These are phyloP conservation scores for Zoanthus gigantus DNA, from an alignment of 92 coral and sea anemone genomes.

Conservation along the genomic window DNA sequence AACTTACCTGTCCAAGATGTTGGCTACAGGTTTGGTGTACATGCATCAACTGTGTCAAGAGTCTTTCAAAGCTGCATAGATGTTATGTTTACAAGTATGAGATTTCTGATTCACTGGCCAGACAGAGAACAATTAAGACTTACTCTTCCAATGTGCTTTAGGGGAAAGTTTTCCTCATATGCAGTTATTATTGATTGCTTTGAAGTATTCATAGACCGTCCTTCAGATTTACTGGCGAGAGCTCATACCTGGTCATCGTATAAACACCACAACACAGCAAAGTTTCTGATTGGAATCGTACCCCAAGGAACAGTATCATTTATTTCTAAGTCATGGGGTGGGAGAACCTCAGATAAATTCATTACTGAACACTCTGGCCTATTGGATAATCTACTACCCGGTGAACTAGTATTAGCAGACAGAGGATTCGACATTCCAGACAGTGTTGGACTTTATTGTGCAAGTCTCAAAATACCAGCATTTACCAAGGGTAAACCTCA, in stretches of 20 bases:
- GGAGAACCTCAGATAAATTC: slow-evolving; percentile 67
- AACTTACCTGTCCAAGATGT: slow-evolving; percentile 61
- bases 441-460: slow-evolving; percentile 41
- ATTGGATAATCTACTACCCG: slow-evolving; percentile 66
- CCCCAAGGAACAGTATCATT: slow-evolving; percentile 80
- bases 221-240: slow-evolving; percentile 42
- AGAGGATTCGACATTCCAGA: slow-evolving; percentile 54
- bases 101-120: slow-evolving; percentile 42
- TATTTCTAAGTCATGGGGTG: slow-evolving; percentile 74
- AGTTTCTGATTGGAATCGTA: slow-evolving; percentile 46
- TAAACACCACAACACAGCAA: slow-evolving; percentile 49
- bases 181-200: slow-evolving; percentile 49
- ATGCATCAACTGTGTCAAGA: slow-evolving; percentile 52
- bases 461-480: slow-evolving; percentile 42
- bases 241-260: slow-evolving; percentile 51
- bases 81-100: slow-evolving; percentile 23
- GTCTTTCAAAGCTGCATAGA: slow-evolving; percentile 30
- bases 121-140: slow-evolving; percentile 33
- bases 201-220: slow-evolving; percentile 51
- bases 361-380: slow-evolving; percentile 76
- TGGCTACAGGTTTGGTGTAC: slow-evolving; percentile 57
- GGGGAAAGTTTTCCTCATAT: slow-evolving; percentile 32
- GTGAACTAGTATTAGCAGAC: slow-evolving; percentile 66
- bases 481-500: slow-evolving; percentile 61
- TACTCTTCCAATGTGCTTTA: slow-evolving; percentile 29